Percentiles rank a stretch among this genome's conserved stretches.
Conservation (phyloP, 2,113 vertebrate genomes). For the Pseudorhombus dupliciocellatus region DNA sequence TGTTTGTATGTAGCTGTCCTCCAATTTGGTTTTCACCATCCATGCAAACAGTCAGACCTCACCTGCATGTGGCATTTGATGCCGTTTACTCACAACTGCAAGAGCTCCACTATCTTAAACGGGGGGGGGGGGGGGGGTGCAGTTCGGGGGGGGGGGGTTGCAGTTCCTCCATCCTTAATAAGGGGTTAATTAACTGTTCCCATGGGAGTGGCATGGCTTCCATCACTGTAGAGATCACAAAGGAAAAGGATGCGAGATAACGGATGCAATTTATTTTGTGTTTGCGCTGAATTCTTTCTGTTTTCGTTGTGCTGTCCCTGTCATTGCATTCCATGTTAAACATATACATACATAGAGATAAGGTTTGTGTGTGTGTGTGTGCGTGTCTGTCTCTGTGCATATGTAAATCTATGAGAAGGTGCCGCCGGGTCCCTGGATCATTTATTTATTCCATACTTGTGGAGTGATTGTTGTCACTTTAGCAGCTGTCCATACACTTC, state of each 20-base stretch:
- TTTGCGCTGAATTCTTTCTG: constrained; percentile 15
- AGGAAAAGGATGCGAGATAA: not conserved
- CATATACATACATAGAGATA: not conserved
- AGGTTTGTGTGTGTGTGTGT: not conserved
- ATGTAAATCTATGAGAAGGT: constrained; percentile 2
- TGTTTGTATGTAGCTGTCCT: too few species aligned
- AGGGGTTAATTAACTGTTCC: constrained; percentile 54
- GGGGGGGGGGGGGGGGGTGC: too few species aligned
- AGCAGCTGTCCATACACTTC: constrained; percentile 30
- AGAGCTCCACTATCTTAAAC: too few species aligned
- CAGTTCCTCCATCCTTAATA: not conserved
- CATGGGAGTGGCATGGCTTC: constrained; percentile 27
- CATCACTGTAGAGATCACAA: constrained; percentile 6
- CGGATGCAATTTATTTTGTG: constrained; percentile 13
- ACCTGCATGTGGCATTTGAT: too few species aligned
- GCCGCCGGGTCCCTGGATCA: constrained; percentile 5
- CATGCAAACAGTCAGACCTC: too few species aligned
- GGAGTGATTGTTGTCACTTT: constrained; percentile 12
- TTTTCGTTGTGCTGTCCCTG: constrained; percentile 5
- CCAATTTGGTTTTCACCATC: too few species aligned
- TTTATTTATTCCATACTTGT: constrained; percentile 47
- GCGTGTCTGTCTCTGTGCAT: not conserved
- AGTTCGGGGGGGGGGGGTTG: not conserved
- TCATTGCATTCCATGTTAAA: not conserved
- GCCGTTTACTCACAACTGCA: too few species aligned